These are phyloP conservation scores for Avahi laniger DNA, from an alignment of 2,797 vertebrate species.

Conservation along the genomic window DNA sequence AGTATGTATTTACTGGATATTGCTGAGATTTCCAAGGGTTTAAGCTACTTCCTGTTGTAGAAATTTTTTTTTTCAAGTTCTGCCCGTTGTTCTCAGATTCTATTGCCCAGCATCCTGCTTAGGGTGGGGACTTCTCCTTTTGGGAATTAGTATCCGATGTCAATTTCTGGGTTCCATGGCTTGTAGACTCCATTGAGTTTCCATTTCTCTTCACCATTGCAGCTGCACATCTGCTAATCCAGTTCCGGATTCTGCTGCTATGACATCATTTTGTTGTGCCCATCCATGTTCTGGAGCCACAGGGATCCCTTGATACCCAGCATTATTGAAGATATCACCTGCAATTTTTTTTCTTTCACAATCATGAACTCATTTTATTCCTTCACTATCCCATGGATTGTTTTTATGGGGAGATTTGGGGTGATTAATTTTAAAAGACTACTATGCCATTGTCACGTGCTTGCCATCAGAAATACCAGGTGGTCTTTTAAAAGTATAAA, in stretches of 20 bases:
- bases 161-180: neutral
- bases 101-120: neutral
- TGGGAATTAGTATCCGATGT: neutral
- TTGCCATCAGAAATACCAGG: neutral
- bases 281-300: neutral
- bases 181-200: neutral
- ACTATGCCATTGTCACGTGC: neutral
- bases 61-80: neutral
- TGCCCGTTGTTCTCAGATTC: neutral
- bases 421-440: neutral
- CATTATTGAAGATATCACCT: neutral
- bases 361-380: neutral
- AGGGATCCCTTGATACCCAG: neutral
- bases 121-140: neutral
- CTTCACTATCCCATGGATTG: neutral
- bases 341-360: neutral
- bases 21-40: neutral
- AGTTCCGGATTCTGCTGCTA: neutral
- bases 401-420: neutral
- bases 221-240: neutral
- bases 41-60: neutral
- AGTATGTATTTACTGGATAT: neutral
- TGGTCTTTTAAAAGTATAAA: neutral
- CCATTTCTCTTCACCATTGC: neutral
- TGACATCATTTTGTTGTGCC: neutral